phyloP scores from a whole-genome alignment of 2,797 vertebrate species.

The Cyprinella venusta region DNA sequence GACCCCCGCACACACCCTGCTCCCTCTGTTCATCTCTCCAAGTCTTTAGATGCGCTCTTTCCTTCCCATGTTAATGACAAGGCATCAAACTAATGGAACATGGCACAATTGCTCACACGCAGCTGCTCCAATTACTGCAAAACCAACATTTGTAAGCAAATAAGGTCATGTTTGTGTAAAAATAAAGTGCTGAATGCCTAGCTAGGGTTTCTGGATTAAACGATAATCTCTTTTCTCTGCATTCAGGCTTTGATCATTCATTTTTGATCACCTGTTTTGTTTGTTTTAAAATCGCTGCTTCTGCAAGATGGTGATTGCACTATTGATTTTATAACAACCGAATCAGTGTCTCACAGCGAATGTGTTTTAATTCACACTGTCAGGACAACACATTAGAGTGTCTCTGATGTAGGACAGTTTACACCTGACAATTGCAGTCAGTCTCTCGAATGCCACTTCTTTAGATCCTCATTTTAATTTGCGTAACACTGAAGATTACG shows the following conservation, averaged over 20 bases:
- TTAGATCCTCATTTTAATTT: conserved; percentile 20
- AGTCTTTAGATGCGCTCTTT: conserved; percentile 27
- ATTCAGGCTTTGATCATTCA: not conserved
- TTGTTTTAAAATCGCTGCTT: not conserved
- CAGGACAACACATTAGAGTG: conserved; percentile 22
- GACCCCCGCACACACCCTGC: conserved; percentile 43
- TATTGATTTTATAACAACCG: conserved; percentile 18
- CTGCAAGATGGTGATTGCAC: not conserved
- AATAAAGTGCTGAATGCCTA: not conserved
- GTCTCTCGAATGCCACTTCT: not conserved
- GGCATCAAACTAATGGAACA: conserved; percentile 37
- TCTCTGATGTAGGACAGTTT: conserved; percentile 2
- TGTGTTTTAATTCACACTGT: conserved; percentile 30
- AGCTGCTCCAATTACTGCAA: conserved; percentile 27
- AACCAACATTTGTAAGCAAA: conserved; percentile 12
- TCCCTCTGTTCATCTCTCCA: conserved; percentile 47
- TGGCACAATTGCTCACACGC: not conserved
- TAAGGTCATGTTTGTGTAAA: not conserved
- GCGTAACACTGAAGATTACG: not conserved
- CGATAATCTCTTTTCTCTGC: not conserved
- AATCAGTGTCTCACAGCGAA: not conserved
- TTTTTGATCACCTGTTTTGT: not conserved
- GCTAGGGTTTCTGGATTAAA: not conserved
- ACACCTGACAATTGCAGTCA: not conserved
- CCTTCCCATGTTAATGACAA: conserved; percentile 29